Base-by-base conservation (phyloP, 2,113 vertebrate species). In the Caranx melampygus region DNA sequence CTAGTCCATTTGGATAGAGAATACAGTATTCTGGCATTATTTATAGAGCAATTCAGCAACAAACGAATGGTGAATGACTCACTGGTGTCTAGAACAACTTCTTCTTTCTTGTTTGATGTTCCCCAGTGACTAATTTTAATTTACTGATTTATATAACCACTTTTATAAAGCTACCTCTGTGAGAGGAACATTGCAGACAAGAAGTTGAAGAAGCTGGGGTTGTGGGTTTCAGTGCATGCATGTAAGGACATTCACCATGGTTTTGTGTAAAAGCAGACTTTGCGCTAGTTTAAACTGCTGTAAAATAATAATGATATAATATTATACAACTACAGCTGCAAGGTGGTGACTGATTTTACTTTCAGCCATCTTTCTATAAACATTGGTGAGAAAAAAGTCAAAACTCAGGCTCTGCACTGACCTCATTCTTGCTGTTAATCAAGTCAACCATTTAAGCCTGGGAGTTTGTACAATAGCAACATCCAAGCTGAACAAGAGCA, bases 341-440 rank as follows among this genome's bases (percentile, higher is more conserved):
- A 79, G 20, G 2, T 58, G 11, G 31, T 4, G 34, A 79, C 75
- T 72, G 61, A 79, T 76, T 79, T 76, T 18, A 26, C 20, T 49
- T 72, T 20, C n/a, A 11, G 26, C 18, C 18, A 71, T 13, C 75
- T 70, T 58, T 79, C 34, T 37, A 31, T 33, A 33, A 66, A 31
- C 59, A 20, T 2, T 35, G 18, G 18, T 55, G 62, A 75, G 76
- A 18, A 62, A 65, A 16, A 62, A 65, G 18, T 72, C 34, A 20
- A 26, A 42, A 8, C 44, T 78, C 49, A 52, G 15, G 21, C 47
- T 37, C 14, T 37, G 8, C 54, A 35, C 42, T 83, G 62, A 68
- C 67, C 18, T n/a, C 6, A n/a, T 2, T 5, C n/a, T 51, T 8
- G 2, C 18, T n/a, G 15, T 20, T 18, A n/a, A 51, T n/a, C 18